Conservation (phyloP, 2,888 invertebrate genomes). For the Melipona bicolor region DNA sequence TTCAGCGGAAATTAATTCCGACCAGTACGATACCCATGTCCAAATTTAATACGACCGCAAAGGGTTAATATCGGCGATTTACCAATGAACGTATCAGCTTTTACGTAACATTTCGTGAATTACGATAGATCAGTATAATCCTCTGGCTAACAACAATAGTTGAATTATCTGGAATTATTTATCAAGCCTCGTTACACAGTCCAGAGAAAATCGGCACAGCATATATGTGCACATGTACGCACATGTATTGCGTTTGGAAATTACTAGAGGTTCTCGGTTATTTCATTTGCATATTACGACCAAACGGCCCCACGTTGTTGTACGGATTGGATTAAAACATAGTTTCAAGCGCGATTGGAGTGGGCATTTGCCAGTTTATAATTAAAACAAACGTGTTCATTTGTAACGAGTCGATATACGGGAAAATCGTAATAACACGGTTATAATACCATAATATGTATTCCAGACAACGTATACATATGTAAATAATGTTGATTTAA, state of each 20-base stretch:
- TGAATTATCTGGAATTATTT: background rate
- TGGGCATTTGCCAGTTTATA: background rate
- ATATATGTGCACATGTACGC: background rate
- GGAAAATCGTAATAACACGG: background rate
- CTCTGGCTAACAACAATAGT: background rate
- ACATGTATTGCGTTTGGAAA: background rate
- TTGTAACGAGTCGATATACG: background rate
- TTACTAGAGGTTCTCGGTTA: background rate
- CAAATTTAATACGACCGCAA: too few relatives aligned
- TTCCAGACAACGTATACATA: background rate
- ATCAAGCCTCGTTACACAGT: background rate
- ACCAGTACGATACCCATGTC: too few relatives aligned
- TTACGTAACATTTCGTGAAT: background rate
- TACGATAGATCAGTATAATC: background rate
- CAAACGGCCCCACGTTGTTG: background rate
- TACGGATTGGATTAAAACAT: background rate
- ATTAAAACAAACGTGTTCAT: background rate
- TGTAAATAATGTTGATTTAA: slow-evolving; percentile 3
- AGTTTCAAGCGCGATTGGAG: background rate
- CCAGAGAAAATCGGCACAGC: slow-evolving; percentile 6
- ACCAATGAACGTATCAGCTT: slow-evolving; percentile 1
- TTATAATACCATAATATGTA: background rate
- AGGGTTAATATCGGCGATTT: too few relatives aligned
- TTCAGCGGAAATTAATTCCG: too few relatives aligned
- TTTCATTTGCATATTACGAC: background rate